Evolutionary conservation across 2,888 invertebrate genomes (phyloP), one percentile per base, ranked within the genome.

Genomic region (Idaea biselata): DNA sequence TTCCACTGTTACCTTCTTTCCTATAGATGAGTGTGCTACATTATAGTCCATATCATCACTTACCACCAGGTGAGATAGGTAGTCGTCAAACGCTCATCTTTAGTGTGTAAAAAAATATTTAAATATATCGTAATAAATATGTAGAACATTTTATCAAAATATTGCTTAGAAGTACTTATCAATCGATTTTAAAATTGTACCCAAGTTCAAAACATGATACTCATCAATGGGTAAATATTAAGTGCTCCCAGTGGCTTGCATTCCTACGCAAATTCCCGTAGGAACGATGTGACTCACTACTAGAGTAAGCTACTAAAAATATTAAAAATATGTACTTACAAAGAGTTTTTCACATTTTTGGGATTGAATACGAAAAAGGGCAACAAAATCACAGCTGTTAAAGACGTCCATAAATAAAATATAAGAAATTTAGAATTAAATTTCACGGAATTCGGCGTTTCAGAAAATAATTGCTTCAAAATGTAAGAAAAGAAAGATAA

Each of bases 301-400:
- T 25, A 25, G 25, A 44, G 6, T 33, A 58, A 25, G 16, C 25
- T 25, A n/a, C 25, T 25, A 25, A 25, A 18, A 33, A 44, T 61
- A 57, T 33, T 31, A 57, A 59, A 31, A 18, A 18, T 16, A 25
- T 18, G 63, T 87, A 93, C 93, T 93, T 83, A 94, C 94, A 92
- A 72, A 33, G 90, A 88, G 78, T 94, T 94, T 69, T 89, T 91
- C 17, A 93, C 93, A 72, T 90, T 93, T 81, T 87, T 93, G 1
- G 93, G 93, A 67, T 91, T 90, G 66, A 93, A 89, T 62, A 90
- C 88, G 72, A 92, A 93, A 77, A 92, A 89, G 33, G 93, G 93
- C 71, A 93, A 77, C 66, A 90, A 78, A 72, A 93, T 75, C 68
- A 92, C 77, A 66, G 91, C 84, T 56, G 88, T 83, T 64, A 89